These are phyloP conservation scores for Neoascia interrupta DNA, from an alignment of 2,888 invertebrate genomes.

Conservation along the genomic window DNA sequence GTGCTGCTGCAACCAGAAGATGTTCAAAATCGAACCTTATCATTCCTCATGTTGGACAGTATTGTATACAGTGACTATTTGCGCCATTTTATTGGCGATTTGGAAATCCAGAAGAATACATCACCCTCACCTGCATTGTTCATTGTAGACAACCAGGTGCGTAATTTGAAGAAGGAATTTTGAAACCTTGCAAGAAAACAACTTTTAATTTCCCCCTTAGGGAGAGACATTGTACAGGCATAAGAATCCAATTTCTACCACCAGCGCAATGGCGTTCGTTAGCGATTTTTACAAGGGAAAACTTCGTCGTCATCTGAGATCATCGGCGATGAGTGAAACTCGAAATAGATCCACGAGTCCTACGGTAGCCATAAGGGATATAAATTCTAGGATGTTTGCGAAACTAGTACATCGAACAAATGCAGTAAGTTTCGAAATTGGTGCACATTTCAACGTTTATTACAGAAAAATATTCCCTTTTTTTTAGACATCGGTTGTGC, in stretches of 20 bases:
- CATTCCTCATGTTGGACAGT: slow-evolving; percentile 53
- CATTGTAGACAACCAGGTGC: slow-evolving; percentile 47
- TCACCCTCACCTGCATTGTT: slow-evolving; percentile 21
- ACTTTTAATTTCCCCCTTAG: slow-evolving; percentile 13
- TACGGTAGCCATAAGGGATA: slow-evolving; percentile 24
- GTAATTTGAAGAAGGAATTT: background rate
- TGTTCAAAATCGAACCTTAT: slow-evolving; percentile 33
- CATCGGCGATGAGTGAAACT: background rate
- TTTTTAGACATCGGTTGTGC: slow-evolving; percentile 83
- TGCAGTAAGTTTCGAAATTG: slow-evolving; percentile 20
- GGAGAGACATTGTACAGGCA: slow-evolving; percentile 38
- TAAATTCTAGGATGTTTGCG: slow-evolving; percentile 39
- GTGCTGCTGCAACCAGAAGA: background rate
- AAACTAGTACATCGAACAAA: slow-evolving; percentile 29
- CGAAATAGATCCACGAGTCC: background rate
- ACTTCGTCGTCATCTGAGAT: slow-evolving; percentile 39
- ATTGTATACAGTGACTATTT: slow-evolving; percentile 28
- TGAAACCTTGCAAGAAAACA: background rate
- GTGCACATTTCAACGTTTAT: background rate
- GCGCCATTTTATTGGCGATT: slow-evolving; percentile 35
- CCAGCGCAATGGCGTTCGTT: slow-evolving; percentile 35
- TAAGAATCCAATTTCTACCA: slow-evolving; percentile 27
- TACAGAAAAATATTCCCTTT: background rate
- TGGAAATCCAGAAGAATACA: background rate
- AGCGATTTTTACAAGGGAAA: slow-evolving; percentile 37